Conservation (phyloP, 2,888 invertebrate genomes). For the Ochropleura plecta region DNA sequence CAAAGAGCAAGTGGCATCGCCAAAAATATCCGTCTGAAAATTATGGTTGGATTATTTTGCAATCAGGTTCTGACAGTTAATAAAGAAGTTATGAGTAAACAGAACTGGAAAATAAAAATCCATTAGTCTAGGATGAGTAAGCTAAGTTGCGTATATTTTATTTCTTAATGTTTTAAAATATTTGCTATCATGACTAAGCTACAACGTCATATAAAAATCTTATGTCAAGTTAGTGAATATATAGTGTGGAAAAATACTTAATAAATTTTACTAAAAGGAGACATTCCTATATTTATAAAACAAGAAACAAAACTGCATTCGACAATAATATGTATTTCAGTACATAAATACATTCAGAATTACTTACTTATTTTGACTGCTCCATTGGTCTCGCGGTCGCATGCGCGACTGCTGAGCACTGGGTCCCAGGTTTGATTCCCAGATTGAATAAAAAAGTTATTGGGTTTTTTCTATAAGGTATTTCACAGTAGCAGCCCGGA, state of each 20-base stretch:
- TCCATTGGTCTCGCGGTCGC: no score
- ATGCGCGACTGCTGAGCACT: no score
- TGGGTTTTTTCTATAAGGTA: no score
- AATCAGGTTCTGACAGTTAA: slow-evolving; percentile 3
- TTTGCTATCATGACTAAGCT: neutral
- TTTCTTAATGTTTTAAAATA: neutral
- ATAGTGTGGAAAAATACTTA: no score
- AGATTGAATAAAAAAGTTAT: no score
- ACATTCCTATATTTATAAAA: no score
- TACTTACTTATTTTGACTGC: no score
- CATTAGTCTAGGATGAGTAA: neutral
- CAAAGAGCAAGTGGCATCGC: slow-evolving; percentile 14
- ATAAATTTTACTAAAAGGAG: no score
- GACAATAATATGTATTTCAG: neutral
- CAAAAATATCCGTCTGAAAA: neutral
- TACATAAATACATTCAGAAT: no score
- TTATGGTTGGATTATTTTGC: slow-evolving; percentile 6
- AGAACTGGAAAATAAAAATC: neutral
- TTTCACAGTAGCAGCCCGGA: no score
- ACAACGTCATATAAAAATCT: neutral
- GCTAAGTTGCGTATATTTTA: neutral
- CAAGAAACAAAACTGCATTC: no score
- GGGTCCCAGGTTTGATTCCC: no score
- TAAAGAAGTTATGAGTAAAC: neutral
- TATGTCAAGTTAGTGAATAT: neutral